Evolutionary conservation across 2,888 invertebrate genomes (phyloP).

Genomic region (Caenorhabditis japonica): DNA sequence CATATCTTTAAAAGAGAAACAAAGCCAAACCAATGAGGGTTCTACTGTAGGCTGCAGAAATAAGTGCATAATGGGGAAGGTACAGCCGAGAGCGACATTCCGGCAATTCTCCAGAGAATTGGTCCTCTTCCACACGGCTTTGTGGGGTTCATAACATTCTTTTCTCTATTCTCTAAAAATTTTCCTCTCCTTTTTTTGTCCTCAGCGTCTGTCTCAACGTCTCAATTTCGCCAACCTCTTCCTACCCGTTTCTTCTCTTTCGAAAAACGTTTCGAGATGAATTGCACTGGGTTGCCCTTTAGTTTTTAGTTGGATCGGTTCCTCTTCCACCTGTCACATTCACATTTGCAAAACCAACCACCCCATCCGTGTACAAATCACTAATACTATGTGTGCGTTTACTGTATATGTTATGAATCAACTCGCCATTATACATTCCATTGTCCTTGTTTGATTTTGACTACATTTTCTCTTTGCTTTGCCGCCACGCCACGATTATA

Average conservation of each 20-base stretch:
- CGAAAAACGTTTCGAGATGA: too few relatives aligned
- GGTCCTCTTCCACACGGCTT: neutral
- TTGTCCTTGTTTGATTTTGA: conserved; percentile 39
- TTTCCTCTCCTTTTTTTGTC: neutral
- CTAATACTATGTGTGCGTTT: conserved; percentile 41
- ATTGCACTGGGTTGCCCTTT: neutral
- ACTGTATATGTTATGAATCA: conserved; percentile 39
- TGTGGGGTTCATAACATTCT: conserved; percentile 10
- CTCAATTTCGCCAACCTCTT: conserved; percentile 11
- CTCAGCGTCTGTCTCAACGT: too few relatives aligned
- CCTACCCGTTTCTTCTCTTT: neutral
- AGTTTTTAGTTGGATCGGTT: too few relatives aligned
- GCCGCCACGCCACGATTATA: conserved; percentile 12
- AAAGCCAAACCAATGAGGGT: too few relatives aligned
- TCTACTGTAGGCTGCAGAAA: conserved; percentile 21
- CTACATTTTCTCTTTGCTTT: too few relatives aligned
- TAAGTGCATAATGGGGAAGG: conserved; percentile 35
- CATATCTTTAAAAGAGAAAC: too few relatives aligned
- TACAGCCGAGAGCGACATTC: neutral
- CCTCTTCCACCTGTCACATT: conserved; percentile 17
- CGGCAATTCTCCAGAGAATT: conserved; percentile 28
- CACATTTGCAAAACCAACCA: too few relatives aligned
- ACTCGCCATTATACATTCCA: conserved; percentile 33
- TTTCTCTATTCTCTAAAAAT: conserved; percentile 2
- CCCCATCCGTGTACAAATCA: conserved; percentile 24